Percentiles rank a stretch among this genome's conserved stretches.
Conservation (phyloP, 1,140 invertebrate genomes). For the Calosoma granatense region DNA sequence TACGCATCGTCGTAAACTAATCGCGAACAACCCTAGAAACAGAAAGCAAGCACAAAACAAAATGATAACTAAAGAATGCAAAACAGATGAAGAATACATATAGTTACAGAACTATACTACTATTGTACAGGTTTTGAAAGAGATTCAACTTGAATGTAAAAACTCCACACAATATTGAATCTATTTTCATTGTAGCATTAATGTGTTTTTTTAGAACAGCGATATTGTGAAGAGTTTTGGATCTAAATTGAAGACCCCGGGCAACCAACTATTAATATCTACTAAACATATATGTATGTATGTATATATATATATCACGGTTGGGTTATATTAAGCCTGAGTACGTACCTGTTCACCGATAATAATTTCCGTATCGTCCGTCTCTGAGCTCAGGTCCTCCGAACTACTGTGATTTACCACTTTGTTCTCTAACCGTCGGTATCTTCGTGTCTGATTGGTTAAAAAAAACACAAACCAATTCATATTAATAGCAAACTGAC, state of each 20-base stretch:
- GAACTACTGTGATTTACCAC: constrained; percentile 21
- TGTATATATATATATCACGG: too few relatives aligned
- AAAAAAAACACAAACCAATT: not conserved
- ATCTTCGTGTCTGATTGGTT: not conserved
- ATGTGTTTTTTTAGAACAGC: too few relatives aligned
- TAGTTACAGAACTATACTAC: too few relatives aligned
- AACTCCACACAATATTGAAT: too few relatives aligned
- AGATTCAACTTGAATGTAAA: not conserved
- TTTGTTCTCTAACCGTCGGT: constrained; percentile 22
- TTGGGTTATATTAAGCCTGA: too few relatives aligned
- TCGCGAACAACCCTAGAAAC: not conserved
- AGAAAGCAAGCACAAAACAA: constrained; percentile 5
- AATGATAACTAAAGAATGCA: constrained; percentile 10
- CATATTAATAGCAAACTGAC: not conserved
- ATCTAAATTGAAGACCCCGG: too few relatives aligned
- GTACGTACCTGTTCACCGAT: constrained; percentile 32
- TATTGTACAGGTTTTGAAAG: too few relatives aligned
- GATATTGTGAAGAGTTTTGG: too few relatives aligned
- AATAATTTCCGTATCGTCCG: constrained; percentile 32
- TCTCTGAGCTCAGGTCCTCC: constrained; percentile 26
- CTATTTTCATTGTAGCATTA: too few relatives aligned
- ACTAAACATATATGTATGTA: too few relatives aligned
- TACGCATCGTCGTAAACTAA: constrained; percentile 20
- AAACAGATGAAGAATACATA: constrained; percentile 6
- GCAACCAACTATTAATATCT: too few relatives aligned